These are phyloP conservation scores for Cantharis lateralis DNA, from an alignment of 2,888 invertebrate genomes.

Conservation along the genomic window DNA sequence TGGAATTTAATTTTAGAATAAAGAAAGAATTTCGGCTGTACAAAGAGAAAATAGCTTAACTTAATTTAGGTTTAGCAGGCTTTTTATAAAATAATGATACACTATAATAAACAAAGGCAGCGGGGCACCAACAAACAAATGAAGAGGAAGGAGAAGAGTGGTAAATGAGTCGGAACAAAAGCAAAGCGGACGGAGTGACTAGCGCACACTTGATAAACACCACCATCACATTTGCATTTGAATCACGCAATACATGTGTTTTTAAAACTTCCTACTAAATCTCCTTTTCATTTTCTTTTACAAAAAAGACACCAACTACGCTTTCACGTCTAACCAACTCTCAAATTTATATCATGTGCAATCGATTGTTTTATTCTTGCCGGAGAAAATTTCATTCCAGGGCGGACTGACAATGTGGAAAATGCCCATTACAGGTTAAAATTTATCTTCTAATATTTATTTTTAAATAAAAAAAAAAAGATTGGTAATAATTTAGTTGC, in stretches of 20 bases:
- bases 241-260: conserved; percentile 51
- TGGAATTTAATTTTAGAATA: neutral
- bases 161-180: conserved; percentile 56
- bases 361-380: neutral
- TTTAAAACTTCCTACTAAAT: conserved; percentile 33
- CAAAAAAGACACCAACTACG: neutral
- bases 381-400: neutral
- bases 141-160: conserved; percentile 53
- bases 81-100: conserved; percentile 17
- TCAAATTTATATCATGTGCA: neutral
- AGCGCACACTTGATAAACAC: conserved; percentile 53
- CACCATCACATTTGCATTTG: conserved; percentile 55
- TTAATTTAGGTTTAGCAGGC: conserved; percentile 12
- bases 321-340: neutral
- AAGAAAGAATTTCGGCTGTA: neutral
- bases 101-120: conserved; percentile 32
- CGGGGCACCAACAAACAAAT: conserved; percentile 50
- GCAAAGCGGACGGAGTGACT: conserved; percentile 49
- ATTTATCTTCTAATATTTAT: too few species aligned
- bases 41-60: conserved; percentile 5
- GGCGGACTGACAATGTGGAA: neutral
- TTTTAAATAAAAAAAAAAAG: too few species aligned
- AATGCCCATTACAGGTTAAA: too few species aligned
- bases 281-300: neutral
- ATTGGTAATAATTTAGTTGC: too few species aligned